These are phyloP conservation scores for Emmelina monodactyla DNA, from an alignment of 2,888 invertebrate genomes.

Conservation along the genomic window DNA sequence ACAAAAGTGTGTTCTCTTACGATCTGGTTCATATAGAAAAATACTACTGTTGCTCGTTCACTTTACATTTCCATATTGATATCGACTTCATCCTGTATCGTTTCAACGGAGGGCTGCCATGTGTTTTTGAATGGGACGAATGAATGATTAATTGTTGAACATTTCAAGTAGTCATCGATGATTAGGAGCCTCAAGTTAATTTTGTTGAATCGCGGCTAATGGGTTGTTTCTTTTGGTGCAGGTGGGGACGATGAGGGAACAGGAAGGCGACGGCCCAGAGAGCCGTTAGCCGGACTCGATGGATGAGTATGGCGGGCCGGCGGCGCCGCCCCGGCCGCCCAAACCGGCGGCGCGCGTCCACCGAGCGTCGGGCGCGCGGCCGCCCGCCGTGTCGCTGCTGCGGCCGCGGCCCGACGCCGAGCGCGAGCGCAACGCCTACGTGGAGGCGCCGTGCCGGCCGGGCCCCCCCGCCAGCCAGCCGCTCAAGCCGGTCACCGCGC, in stretches of 20 bases:
- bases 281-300: constrained; percentile 70
- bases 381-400: constrained; percentile 60
- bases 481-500: constrained; percentile 66
- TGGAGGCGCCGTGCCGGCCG: constrained; percentile 79
- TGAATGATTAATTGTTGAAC: no score
- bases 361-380: constrained; percentile 66
- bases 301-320: constrained; percentile 83
- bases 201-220: no score
- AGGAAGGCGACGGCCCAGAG: constrained; percentile 72
- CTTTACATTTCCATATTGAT: no score
- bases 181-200: no score
- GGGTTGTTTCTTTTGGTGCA: constrained; percentile 17
- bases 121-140: no score
- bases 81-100: no score
- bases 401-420: constrained; percentile 86
- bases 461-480: constrained; percentile 53
- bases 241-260: constrained; percentile 73
- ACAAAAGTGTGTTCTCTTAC: no score
- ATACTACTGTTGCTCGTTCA: no score
- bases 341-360: constrained; percentile 76
- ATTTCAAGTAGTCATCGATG: no score
- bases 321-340: constrained; percentile 78
- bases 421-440: constrained; percentile 90
- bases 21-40: no score
- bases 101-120: no score